These are phyloP conservation scores for Ictidomys tridecemlineatus DNA, from an alignment of 2,113 vertebrate species.

Conservation along the genomic window DNA sequence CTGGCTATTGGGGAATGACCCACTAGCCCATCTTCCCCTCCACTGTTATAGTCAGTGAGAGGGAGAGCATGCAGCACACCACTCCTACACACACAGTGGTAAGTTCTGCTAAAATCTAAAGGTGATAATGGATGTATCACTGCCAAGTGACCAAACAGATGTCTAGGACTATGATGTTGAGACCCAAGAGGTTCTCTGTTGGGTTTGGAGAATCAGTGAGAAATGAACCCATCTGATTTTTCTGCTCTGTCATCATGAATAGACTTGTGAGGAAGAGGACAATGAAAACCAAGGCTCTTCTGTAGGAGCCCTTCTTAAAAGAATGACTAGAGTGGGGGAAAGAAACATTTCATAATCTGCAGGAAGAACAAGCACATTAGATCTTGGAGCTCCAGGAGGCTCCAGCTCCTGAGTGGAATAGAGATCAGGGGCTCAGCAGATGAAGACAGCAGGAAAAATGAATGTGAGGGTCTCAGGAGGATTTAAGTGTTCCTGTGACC, in stretches of 20 bases:
- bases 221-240: background rate
- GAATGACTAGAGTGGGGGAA: background rate
- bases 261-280: background rate
- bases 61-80: too few species aligned
- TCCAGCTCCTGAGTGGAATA: background rate
- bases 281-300: background rate
- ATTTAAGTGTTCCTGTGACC: background rate
- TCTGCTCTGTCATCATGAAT: background rate
- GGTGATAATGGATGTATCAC: fast-evolving
- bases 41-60: background rate
- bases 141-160: background rate
- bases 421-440: background rate
- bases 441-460: background rate
- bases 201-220: background rate
- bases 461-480: fast-evolving
- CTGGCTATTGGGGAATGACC: background rate
- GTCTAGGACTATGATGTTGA: background rate
- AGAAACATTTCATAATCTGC: background rate
- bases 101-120: background rate
- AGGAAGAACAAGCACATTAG: background rate
- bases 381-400: background rate
- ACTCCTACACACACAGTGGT: background rate
- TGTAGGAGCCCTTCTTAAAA: background rate
- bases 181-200: background rate
- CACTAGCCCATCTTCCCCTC: background rate